These are phyloP conservation scores for Timema cristinae DNA, from an alignment of 2,888 invertebrate species.

Conservation along the genomic window DNA sequence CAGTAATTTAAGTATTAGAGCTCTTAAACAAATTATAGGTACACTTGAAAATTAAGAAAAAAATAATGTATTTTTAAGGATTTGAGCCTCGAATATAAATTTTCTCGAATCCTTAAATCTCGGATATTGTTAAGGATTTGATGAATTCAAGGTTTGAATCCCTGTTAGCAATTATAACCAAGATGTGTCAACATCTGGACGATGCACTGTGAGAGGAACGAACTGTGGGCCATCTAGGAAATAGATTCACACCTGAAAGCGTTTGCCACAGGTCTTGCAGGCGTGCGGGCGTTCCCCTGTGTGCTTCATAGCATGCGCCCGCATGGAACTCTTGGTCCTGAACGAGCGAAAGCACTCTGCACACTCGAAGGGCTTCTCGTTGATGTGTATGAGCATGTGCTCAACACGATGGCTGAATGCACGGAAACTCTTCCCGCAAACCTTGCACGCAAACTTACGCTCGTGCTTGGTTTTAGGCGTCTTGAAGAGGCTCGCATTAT, in stretches of 20 bases:
- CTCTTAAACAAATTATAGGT: too few species aligned
- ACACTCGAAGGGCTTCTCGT: conserved; percentile 31
- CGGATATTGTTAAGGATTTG: too few species aligned
- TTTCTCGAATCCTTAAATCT: too few species aligned
- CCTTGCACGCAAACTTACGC: conserved; percentile 24
- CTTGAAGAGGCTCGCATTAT: background rate
- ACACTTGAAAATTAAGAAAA: too few species aligned
- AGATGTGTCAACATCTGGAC: too few species aligned
- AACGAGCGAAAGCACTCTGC: conserved; percentile 28
- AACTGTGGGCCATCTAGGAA: background rate
- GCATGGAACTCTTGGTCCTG: conserved; percentile 28
- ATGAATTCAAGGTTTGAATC: too few species aligned
- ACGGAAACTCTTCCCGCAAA: conserved; percentile 32
- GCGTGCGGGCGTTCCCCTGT: conserved; percentile 22
- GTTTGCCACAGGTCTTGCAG: conserved; percentile 27
- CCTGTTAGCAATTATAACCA: too few species aligned
- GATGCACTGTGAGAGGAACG: too few species aligned
- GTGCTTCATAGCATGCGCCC: conserved; percentile 28
- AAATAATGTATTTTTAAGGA: too few species aligned
- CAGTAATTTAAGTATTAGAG: too few species aligned
- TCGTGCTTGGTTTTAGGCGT: background rate
- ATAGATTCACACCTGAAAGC: background rate
- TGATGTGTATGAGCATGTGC: conserved; percentile 34
- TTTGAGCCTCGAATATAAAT: too few species aligned
- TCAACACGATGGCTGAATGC: conserved; percentile 34